Percentiles rank a stretch among this genome's conserved stretches.
Conservation (phyloP, 1,140 invertebrate genomes). For the Drosophila ambigua region DNA sequence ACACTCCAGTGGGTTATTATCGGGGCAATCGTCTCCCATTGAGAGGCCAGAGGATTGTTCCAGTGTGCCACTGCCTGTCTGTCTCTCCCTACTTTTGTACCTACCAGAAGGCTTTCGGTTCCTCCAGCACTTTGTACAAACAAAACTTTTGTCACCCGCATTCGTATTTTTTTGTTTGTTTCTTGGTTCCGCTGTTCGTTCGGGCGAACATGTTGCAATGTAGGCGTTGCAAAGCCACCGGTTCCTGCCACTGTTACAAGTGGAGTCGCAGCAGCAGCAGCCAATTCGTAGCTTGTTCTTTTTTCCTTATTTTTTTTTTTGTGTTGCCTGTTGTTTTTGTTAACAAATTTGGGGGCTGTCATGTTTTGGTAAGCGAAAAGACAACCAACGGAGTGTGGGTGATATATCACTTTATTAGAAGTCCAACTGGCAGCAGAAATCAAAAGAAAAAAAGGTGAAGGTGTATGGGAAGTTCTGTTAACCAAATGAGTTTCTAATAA, state of each 20-base stretch:
- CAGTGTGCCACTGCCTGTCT: conserved; percentile 16
- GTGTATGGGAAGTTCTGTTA: background rate
- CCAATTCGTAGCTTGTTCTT: conserved; percentile 41
- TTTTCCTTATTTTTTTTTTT: conserved; percentile 22
- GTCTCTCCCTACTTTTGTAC: background rate
- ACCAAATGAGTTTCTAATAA: background rate
- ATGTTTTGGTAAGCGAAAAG: conserved; percentile 27
- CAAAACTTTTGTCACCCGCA: conserved; percentile 56
- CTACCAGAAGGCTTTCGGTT: conserved; percentile 25
- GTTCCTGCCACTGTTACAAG: conserved; percentile 47
- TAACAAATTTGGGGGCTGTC: conserved; percentile 55
- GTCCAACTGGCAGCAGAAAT: conserved; percentile 8
- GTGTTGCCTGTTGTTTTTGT: conserved; percentile 40
- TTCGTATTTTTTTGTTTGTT: conserved; percentile 34
- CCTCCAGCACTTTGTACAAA: conserved; percentile 41
- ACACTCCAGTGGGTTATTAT: conserved; percentile 28
- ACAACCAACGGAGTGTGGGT: conserved; percentile 33
- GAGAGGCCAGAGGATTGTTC: conserved; percentile 38
- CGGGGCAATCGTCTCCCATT: conserved; percentile 24
- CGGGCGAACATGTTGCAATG: conserved; percentile 35
- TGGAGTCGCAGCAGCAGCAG: conserved; percentile 36
- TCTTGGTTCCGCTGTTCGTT: conserved; percentile 1
- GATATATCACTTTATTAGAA: conserved; percentile 51
- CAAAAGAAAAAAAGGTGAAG: background rate
- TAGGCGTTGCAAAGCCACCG: conserved; percentile 50